Evolutionary conservation across 2,797 vertebrate species (phyloP), one percentile per base, ranked within the genome.

Genomic region (Enteromius thamalakanensis): DNA sequence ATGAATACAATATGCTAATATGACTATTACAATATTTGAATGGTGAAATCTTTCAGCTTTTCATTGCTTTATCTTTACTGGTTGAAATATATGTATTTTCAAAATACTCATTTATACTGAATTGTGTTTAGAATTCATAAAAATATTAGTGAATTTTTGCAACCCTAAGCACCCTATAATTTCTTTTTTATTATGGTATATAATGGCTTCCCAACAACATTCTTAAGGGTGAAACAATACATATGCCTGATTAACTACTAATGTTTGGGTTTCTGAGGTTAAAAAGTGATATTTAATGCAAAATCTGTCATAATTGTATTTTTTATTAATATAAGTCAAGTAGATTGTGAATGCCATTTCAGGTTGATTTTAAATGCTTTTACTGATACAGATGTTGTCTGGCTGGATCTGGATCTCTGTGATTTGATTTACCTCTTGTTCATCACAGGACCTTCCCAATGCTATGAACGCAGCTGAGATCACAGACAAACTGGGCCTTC

Each of bases 401-500:
- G 47, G 8, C 19, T 10, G 47, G 4, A 9, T 51, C 32, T 75
- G 11, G 37, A 75, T 75, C 29, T 75, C 29, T 74, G 29, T 4
- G 1, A n/a, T 37, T 67, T 4, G n/a, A 19, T 58, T n/a, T 51
- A 26, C 65, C 29, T 82, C 12, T 9, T 70, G 49, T 76, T 49
- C 67, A 23, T 58, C 77, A 4, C 87, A 96, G 96, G 96, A 96
- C 88, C 93, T 96, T 79, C 96, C 96, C 12, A 96, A 96, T 12
- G 95, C 95, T 21, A 96, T 96, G 96, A 96, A 95, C 6, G 95
- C 95, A 14, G 95, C 95, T 82, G 96, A 96, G 93, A 96, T 96
- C 90, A 96, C 96, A 91, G 96, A 96, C 90, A 96, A 96, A 91
- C 89, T 96, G 89, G 95, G 95, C 67, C 89, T 96, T 81, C 95